phyloP scores from a whole-genome alignment of 2,888 invertebrate species.

The Eumacrocentrus americanus region DNA sequence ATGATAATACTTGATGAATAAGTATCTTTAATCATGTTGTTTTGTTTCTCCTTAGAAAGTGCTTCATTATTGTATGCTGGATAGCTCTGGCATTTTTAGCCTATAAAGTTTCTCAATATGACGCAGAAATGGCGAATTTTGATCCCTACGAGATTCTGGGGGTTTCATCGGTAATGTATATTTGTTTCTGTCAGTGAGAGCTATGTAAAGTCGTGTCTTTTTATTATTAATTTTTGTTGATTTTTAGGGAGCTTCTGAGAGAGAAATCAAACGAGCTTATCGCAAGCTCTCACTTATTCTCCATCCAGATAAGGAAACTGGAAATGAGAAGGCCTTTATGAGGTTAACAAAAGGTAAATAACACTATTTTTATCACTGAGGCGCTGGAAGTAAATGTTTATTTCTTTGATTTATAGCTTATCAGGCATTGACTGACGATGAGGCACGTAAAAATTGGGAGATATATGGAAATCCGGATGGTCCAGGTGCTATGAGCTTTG shows the following conservation, averaged over 20 bases:
- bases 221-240: too few relatives aligned
- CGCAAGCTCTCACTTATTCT: constrained; percentile 89
- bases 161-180: constrained; percentile 78
- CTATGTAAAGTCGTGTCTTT: too few relatives aligned
- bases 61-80: constrained; percentile 83
- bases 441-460: constrained; percentile 97
- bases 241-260: constrained; percentile 80
- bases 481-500: constrained; percentile 98
- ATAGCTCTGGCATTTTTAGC: constrained; percentile 78
- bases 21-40: too few relatives aligned
- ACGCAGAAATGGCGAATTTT: constrained; percentile 98
- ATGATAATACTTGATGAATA: too few relatives aligned
- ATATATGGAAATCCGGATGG: constrained; percentile 99
- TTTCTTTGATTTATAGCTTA: constrained; percentile 58
- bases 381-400: too few relatives aligned
- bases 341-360: constrained; percentile 87
- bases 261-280: constrained; percentile 95
- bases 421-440: constrained; percentile 95
- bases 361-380: background rate
- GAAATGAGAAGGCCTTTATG: constrained; percentile 97
- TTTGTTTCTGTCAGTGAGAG: too few relatives aligned
- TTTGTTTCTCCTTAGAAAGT: too few relatives aligned
- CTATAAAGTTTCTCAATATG: constrained; percentile 94
- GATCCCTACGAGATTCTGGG: constrained; percentile 97
- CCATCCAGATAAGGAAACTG: constrained; percentile 98